Evolutionary conservation across 2,113 vertebrate genomes (phyloP), one percentile per base, ranked within the genome.

Genomic region (Pseudonaja textilis): DNA sequence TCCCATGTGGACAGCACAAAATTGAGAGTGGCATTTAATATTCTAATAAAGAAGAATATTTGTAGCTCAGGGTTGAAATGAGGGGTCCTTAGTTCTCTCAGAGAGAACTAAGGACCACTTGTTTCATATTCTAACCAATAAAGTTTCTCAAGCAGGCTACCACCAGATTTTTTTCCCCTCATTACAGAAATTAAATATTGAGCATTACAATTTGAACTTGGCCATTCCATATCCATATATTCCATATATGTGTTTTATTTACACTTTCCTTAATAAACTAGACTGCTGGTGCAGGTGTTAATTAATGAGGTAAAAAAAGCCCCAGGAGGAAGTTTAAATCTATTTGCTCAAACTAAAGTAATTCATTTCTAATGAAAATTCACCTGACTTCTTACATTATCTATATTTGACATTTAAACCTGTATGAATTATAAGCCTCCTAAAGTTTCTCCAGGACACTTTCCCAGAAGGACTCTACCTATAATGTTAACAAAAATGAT

Each of bases 151-250:
- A 89, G 34, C 14, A 92, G 4, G 34, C 23, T 92, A 22, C 52
- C 56, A 29, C 25, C 11, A 55, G 25, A 23, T 4, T 45, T 8
- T 89, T 89, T 88, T 64, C 2, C 2, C 5, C 50, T 42, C 34
- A 74, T 42, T 88, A 39, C 26, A 92, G 61, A 92, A 89, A 86
- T 47, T n/a, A 47, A 45, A 18, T 26, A 81, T 11, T 87, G 42
- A 50, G 5, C 47, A 94, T 64, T 92, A 90, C 52, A 74, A 92
- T 2, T 93, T 92, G n/a, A 34, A 85, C 0, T 23, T 92, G 39
- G 87, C 16, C 89, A 93, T n/a, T 92, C 29, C 0, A 92, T 91
- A 96, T 47, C 23, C 89, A 90, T 59, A 34, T 89, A 89, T 92
- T 94, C 47, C 47, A 50, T 50, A 94, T 16, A 23, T 87, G 45